A percentile compares a stretch with the other conserved stretches of the same genome.
These are phyloP conservation scores for Equus przewalskii DNA, from an alignment of 2,113 vertebrate genomes.

Conservation along the genomic window DNA sequence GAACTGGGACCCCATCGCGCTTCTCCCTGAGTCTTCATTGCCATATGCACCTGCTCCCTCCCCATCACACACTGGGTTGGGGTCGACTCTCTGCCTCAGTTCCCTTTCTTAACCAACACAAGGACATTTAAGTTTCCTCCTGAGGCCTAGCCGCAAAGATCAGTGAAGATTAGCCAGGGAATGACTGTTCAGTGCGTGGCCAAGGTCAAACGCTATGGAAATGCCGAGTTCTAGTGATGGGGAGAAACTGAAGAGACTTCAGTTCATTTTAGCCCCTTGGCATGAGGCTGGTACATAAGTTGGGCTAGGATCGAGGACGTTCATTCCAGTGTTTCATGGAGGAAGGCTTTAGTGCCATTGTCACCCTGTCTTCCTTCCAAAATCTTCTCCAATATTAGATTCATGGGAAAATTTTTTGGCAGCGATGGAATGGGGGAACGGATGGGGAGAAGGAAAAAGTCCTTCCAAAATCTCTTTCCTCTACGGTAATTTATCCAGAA, in stretches of 20 bases:
- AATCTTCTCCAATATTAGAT: not conserved
- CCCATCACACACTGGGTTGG: no score
- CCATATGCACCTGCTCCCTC: rapidly evolving
- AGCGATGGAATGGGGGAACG: not conserved
- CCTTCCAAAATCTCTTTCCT: slow-evolving; percentile 32
- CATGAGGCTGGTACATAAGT: not conserved
- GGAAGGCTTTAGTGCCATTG: not conserved
- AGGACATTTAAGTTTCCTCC: not conserved
- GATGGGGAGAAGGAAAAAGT: not conserved
- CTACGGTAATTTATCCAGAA: slow-evolving; percentile 53
- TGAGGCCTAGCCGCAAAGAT: not conserved
- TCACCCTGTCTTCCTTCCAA: not conserved
- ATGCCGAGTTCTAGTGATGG: not conserved
- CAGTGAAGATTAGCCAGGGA: not conserved
- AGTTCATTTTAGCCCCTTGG: not conserved
- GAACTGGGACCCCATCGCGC: not conserved
- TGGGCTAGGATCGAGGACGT: not conserved
- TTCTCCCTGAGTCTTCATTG: not conserved
- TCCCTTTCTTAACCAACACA: not conserved
- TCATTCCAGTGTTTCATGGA: not conserved
- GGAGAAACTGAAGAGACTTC: not conserved
- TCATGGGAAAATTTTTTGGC: not conserved
- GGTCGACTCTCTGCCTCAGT: not conserved
- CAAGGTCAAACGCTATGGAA: not conserved
- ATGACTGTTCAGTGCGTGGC: not conserved